Evolutionary conservation across 2,797 vertebrate genomes (phyloP).

Genomic region (Bradypus variegatus): DNA sequence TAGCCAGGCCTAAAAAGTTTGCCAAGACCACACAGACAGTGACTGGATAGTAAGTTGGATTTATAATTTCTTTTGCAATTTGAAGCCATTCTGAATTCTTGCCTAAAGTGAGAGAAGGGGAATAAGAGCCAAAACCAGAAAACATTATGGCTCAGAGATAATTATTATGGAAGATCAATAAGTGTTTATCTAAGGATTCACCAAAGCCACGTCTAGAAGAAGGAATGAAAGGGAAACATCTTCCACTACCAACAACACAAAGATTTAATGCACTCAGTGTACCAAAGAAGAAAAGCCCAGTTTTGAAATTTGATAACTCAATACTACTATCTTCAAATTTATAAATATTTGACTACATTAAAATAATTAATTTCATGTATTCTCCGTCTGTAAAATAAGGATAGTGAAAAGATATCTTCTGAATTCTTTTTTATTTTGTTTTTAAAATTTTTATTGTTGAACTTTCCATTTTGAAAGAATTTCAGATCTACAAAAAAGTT

Average conservation of each 20-base stretch:
- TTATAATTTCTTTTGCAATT: constrained; percentile 47
- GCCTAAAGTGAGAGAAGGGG: constrained; percentile 33
- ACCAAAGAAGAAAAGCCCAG: constrained; percentile 23
- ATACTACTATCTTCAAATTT: constrained; percentile 19
- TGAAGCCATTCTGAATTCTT: constrained; percentile 48
- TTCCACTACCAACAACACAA: constrained; percentile 22
- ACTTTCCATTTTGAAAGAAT: too few species aligned
- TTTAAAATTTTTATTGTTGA: too few species aligned
- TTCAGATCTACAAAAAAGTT: too few species aligned
- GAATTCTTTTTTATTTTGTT: neutral
- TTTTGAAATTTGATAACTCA: neutral
- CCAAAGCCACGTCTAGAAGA: constrained; percentile 19
- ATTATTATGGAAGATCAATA: constrained; percentile 48
- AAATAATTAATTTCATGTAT: neutral
- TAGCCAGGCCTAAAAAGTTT: constrained; percentile 5
- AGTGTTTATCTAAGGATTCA: constrained; percentile 46
- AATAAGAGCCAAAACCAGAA: constrained; percentile 45
- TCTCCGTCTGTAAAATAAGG: neutral
- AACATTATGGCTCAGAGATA: constrained; percentile 37
- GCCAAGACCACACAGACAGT: constrained; percentile 63
- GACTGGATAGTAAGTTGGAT: constrained; percentile 25
- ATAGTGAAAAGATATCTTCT: neutral
- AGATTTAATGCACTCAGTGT: constrained; percentile 6
- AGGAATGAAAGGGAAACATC: constrained; percentile 31
- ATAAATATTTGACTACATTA: neutral